Conservation (phyloP, 2,113 vertebrate species). For the Morone chrysops region DNA sequence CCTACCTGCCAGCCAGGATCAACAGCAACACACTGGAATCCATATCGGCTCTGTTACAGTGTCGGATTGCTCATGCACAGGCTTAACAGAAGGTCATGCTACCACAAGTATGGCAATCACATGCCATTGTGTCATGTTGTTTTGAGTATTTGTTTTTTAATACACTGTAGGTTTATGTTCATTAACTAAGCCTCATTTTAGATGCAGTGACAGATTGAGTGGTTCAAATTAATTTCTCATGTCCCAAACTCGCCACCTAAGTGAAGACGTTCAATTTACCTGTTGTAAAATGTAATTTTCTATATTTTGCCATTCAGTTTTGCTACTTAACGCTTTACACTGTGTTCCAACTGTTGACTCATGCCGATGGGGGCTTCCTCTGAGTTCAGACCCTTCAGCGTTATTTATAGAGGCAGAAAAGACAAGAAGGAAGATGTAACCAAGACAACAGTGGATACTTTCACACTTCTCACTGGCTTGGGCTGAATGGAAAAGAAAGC, state of each 20-base stretch:
- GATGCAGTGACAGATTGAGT: slow-evolving; percentile 24
- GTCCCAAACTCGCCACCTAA: background rate
- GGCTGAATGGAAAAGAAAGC: slow-evolving; percentile 74
- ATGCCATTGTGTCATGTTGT: slow-evolving; percentile 41
- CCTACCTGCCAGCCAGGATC: slow-evolving; percentile 65
- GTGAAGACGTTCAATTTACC: background rate
- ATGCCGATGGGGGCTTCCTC: slow-evolving; percentile 76
- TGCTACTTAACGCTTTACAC: slow-evolving; percentile 56
- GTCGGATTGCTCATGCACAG: slow-evolving; percentile 60
- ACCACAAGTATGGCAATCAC: slow-evolving; percentile 63
- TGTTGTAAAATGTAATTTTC: slow-evolving; percentile 35
- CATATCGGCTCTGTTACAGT: slow-evolving; percentile 45
- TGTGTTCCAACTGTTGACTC: slow-evolving; percentile 78
- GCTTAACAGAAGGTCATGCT: slow-evolving; percentile 73
- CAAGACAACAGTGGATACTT: slow-evolving; percentile 80
- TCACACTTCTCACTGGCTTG: slow-evolving; percentile 66
- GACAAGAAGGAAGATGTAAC: slow-evolving; percentile 78
- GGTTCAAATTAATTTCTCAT: slow-evolving; percentile 13
- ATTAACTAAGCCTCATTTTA: slow-evolving; percentile 32
- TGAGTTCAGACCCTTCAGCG: slow-evolving; percentile 68
- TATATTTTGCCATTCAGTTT: slow-evolving; percentile 55
- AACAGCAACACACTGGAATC: slow-evolving; percentile 54
- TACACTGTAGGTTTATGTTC: slow-evolving; percentile 1
- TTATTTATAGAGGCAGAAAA: slow-evolving; percentile 81
- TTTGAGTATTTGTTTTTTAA: slow-evolving; percentile 29